Evolutionary conservation across 1,140 invertebrate genomes (phyloP).

Genomic region (Temnothorax nylanderi): DNA sequence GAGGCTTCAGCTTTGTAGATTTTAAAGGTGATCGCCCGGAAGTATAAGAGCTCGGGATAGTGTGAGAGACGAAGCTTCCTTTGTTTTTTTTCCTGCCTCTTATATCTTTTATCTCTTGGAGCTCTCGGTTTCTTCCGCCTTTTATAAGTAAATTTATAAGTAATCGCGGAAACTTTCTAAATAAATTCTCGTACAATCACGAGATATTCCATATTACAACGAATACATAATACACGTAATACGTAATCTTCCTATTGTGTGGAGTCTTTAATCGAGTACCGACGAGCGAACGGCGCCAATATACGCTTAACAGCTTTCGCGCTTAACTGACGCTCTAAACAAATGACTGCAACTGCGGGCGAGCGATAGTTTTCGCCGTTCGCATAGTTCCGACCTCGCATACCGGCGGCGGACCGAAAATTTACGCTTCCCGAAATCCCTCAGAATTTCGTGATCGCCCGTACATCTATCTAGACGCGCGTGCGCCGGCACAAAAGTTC

Average conservation of each 20-base stretch:
- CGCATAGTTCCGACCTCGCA: constrained; percentile 50
- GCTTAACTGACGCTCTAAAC: constrained; percentile 57
- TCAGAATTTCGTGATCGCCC: constrained; percentile 56
- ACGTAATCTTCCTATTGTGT: neutral
- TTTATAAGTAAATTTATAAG: neutral
- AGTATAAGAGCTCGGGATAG: neutral
- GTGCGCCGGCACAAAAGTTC: constrained; percentile 42
- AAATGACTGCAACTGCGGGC: constrained; percentile 46
- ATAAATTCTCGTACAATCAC: neutral
- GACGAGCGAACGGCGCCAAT: constrained; percentile 51
- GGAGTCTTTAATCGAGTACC: constrained; percentile 48
- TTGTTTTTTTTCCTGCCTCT: neutral
- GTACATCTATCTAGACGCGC: constrained; percentile 14
- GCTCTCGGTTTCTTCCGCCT: neutral
- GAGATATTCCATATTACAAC: neutral
- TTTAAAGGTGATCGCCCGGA: constrained; percentile 64
- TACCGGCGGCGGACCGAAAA: constrained; percentile 52
- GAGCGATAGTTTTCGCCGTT: constrained; percentile 53
- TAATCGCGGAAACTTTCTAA: neutral
- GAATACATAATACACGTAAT: neutral
- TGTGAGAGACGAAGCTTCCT: neutral
- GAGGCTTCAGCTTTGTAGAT: constrained; percentile 69
- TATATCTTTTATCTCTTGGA: neutral
- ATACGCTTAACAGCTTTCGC: constrained; percentile 55
- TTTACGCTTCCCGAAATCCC: constrained; percentile 54